These are phyloP conservation scores for Neelides folsomi DNA, from an alignment of 2,888 invertebrate species.

Conservation along the genomic window DNA sequence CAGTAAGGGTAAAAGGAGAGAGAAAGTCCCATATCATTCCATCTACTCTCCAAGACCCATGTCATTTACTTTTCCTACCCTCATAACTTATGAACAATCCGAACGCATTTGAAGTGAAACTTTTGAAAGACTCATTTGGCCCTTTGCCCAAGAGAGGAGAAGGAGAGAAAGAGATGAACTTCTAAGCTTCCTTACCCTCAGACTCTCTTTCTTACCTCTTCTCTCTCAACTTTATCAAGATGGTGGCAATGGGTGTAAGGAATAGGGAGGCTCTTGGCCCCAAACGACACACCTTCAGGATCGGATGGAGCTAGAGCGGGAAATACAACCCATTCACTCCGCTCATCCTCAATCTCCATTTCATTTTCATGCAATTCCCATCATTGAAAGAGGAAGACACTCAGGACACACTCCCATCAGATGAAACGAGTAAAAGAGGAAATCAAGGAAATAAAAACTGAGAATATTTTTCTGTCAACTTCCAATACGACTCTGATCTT, in stretches of 20 bases:
- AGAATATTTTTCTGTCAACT: too few relatives aligned
- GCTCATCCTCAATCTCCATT: too few relatives aligned
- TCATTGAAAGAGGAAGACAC: too few relatives aligned
- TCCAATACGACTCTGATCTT: too few relatives aligned
- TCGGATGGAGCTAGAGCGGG: too few relatives aligned
- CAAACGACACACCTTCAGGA: too few relatives aligned
- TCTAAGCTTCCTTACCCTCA: background rate
- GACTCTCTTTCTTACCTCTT: background rate
- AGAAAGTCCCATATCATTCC: constrained; percentile 3
- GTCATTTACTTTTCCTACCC: constrained; percentile 1
- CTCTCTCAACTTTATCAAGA: background rate
- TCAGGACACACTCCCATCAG: too few relatives aligned
- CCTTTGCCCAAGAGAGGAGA: constrained; percentile 2
- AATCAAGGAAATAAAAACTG: too few relatives aligned
- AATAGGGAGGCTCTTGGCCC: background rate
- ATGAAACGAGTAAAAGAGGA: too few relatives aligned
- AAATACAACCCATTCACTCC: too few relatives aligned
- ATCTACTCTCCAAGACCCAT: constrained; percentile 1
- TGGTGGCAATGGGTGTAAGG: background rate
- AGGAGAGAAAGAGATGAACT: background rate
- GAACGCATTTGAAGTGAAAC: constrained; percentile 6
- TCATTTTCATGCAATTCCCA: too few relatives aligned
- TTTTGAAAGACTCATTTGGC: constrained; percentile 9
- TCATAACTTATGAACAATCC: constrained; percentile 10
- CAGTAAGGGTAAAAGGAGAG: background rate